Evolutionary conservation across 2,113 vertebrate species (phyloP).

Genomic region (Australoheros scitulus): DNA sequence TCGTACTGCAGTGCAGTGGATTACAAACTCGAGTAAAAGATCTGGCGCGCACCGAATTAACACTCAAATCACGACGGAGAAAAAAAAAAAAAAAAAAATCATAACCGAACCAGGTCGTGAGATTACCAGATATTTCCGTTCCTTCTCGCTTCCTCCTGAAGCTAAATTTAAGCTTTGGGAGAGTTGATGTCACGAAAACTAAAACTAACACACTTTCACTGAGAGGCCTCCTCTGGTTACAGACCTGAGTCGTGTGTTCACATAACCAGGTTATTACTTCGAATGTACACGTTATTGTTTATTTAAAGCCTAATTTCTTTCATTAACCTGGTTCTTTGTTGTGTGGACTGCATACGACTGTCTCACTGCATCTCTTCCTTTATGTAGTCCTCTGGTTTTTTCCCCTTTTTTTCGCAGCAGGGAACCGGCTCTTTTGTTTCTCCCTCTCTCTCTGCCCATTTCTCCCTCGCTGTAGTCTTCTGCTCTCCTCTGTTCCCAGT

Average conservation of each 20-base stretch:
- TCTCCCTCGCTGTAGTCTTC: conserved; percentile 1
- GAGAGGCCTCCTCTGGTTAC: not conserved
- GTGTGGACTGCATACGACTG: not conserved
- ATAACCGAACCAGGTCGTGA: not conserved
- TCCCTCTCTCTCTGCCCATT: conserved; percentile 26
- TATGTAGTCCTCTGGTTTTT: conserved; percentile 7
- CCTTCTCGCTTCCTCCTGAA: not conserved
- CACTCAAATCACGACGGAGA: not conserved
- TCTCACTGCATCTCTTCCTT: not conserved
- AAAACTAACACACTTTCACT: not conserved
- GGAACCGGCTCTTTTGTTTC: conserved; percentile 23
- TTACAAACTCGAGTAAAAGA: not conserved
- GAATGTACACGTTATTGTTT: not conserved
- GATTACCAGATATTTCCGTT: not conserved
- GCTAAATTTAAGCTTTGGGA: not conserved
- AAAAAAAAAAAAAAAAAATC: not conserved
- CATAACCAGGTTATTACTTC: not conserved
- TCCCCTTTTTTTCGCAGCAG: not conserved
- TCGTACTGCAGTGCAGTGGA: not conserved
- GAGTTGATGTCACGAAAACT: not conserved
- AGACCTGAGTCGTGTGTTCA: not conserved
- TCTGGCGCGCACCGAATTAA: not conserved
- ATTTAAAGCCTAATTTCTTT: not conserved
- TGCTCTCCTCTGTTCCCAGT: conserved; percentile 42
- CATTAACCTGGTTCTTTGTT: conserved; percentile 1